Conservation (phyloP, 2,888 invertebrate species). For the Parapristionchus giblindavisi region DNA sequence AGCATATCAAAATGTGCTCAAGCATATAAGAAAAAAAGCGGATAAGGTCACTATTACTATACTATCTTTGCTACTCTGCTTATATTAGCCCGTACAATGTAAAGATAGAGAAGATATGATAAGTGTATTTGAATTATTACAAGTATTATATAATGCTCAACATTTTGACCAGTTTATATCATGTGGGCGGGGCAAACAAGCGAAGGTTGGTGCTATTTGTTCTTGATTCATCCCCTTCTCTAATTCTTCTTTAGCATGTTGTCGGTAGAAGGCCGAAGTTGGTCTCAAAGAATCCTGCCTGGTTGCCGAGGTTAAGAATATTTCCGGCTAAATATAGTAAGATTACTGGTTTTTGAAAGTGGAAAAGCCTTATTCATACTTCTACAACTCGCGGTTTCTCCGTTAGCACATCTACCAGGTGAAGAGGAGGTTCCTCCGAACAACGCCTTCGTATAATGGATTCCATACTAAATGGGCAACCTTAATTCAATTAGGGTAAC, state of each 20-base stretch:
- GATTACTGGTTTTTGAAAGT: background rate
- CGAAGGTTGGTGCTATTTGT: too few species aligned
- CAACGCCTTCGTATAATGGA: background rate
- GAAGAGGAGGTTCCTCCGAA: background rate
- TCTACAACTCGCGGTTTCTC: background rate
- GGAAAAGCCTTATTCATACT: background rate
- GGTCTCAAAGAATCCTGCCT: conserved; percentile 5
- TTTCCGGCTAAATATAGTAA: conserved; percentile 1
- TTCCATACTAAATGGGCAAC: background rate
- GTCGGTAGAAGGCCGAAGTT: background rate
- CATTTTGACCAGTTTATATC: too few species aligned
- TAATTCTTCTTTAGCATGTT: background rate
- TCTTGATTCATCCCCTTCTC: background rate
- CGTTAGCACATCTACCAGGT: background rate
- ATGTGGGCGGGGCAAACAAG: too few species aligned
- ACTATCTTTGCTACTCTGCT: too few species aligned
- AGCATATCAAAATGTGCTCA: too few species aligned
- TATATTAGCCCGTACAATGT: too few species aligned
- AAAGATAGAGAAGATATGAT: too few species aligned
- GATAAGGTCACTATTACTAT: too few species aligned
- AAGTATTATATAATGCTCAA: too few species aligned
- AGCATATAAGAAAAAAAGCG: too few species aligned
- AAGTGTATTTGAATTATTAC: too few species aligned
- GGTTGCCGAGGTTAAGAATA: conserved; percentile 3
- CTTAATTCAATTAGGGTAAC: background rate